Evolutionary conservation across 2,113 vertebrate genomes (phyloP), one percentile per base, ranked within the genome.

Genomic region (Bufo bufo): DNA sequence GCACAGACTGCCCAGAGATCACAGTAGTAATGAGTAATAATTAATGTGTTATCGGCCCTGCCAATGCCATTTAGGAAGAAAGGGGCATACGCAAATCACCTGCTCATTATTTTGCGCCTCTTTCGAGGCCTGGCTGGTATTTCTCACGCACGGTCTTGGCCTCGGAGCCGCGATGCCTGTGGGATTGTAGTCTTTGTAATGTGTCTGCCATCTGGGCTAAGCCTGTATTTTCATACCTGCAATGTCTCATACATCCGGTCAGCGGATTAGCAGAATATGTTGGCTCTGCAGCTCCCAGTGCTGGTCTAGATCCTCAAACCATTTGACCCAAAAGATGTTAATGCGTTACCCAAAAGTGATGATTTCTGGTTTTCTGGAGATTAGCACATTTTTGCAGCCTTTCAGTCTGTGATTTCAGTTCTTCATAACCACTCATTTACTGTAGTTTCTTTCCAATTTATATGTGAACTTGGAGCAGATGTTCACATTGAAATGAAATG

Each of bases 381-480:
- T 52, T 52, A 77, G 82, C 87, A 84, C 91, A 89, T 91, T 91
- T 75, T 92, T 93, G 93, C 92, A 95, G 85, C 91, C 92, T 93
- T 94, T 93, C 94, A 95, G 80, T 91, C 90, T 95, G 93, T 92
- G 91, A 91, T 82, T 92, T 90, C 94, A 92, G 94, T 84, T 85
- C 93, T 91, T 90, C 79, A 92, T 93, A 92, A 93, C 93, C 89
- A 93, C 92, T 93, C 91, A 92, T 94, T 93, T 94, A 94, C 77
- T 89, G 82, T 93, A 92, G 87, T 90, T 93, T 75, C 87, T 93
- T 93, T 92, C 92, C 90, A 91, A 83, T 89, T 66, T 88, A 81
- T 91, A 87, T 86, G 65, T 92, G 93, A 92, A 91, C 93, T 93
- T 94, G 90, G 91, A 91, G 93, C 91, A 93, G 93, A 95, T 93